Base-by-base conservation (phyloP, 2,113 vertebrate genomes). In the Atherinomorus stipes region DNA sequence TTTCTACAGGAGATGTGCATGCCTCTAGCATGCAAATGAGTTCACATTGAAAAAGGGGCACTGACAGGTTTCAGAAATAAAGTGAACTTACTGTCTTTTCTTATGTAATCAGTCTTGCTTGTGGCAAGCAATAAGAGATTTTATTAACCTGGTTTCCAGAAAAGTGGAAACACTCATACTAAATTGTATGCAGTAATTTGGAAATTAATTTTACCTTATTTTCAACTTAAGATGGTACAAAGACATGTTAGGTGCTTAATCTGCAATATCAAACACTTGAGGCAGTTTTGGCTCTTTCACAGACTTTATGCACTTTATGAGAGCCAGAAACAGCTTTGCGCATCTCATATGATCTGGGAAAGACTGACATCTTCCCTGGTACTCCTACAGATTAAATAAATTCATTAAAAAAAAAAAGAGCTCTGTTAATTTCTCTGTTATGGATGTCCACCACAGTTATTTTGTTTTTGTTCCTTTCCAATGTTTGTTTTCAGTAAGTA, bases 1-100 rank as follows among this genome's bases (percentile, higher is more conserved):
- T 58, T 77, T 76, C 64, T 21, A 58, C 6, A 19, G 71, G 60
- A 76, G 65, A 69, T 45, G 31, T 9, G 64, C 16, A 4, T 28
- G 60, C 80, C 71, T 70, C 79, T 25, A 49, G 67, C 64, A 85
- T 84, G 74, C 63, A 71, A 87, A 90, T 76, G 10, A 75, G 64
- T 56, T 44, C 7, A 52, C 70, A 12, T 22, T 11, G 53, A 50
- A 71, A 66, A 49, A 12, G 51, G 74, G 50, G 18, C 11, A 1
- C 26, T 38, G 73, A 73, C 60, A 72, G 50, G 13, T 72, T 76
- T 63, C 49, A 68, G 65, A 5, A 60, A 68, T 49, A 18, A 37
- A 22, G 11, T 25, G 28, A 45, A 25, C 28, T 47, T 31, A 10
- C 69, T 7, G 54, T 15, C 11, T 42, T 16, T 76, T 63, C 56